These are phyloP conservation scores for Macrotus californicus DNA, from an alignment of 2,113 vertebrate species.

Conservation along the genomic window DNA sequence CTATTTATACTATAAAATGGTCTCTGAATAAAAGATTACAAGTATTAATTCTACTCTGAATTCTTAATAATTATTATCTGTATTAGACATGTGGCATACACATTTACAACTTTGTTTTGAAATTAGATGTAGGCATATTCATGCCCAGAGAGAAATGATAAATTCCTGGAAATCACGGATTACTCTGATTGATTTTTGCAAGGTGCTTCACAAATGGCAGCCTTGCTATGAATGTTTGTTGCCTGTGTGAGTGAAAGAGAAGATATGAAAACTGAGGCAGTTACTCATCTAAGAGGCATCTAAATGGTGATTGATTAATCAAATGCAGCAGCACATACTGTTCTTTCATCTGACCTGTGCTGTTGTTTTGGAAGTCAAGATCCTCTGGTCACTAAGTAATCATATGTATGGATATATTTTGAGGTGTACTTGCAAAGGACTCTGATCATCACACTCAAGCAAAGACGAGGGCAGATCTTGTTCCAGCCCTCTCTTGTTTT, in stretches of 20 bases:
- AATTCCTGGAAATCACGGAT: neutral
- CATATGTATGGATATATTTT: neutral
- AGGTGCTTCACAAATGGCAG: neutral
- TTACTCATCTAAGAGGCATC: neutral
- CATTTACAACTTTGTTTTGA: neutral
- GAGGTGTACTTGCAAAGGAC: neutral
- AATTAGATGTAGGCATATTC: neutral
- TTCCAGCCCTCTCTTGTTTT: neutral
- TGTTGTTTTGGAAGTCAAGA: neutral
- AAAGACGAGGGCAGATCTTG: neutral
- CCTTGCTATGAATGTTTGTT: neutral
- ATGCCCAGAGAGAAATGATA: neutral
- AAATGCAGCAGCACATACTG: neutral
- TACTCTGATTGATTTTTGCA: neutral
- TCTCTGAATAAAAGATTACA: neutral
- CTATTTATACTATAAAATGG: too few relatives aligned
- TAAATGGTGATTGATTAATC: neutral
- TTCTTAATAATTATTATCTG: neutral
- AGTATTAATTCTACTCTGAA: rapidly evolving
- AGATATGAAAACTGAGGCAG: neutral
- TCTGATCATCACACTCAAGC: neutral
- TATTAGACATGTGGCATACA: neutral
- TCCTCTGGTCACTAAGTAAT: neutral
- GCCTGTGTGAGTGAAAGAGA: neutral
- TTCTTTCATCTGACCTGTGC: conserved; percentile 29